Evolutionary conservation across 2,888 invertebrate species (phyloP), one percentile per base, ranked within the genome.

Genomic region (Parapristionchus giblindavisi): DNA sequence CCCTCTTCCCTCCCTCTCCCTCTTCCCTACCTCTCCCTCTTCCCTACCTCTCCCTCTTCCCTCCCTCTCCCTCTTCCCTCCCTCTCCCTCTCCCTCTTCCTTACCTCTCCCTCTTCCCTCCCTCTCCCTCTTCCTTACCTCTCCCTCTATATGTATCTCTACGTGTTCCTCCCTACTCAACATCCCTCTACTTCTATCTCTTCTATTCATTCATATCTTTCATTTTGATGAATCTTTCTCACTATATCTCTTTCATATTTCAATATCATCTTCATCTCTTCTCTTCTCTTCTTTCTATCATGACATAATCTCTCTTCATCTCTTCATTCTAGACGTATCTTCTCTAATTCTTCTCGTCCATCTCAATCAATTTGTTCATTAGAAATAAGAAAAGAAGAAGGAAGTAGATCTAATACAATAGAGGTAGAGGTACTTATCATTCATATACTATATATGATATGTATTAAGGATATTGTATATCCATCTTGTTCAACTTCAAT

Each of bases 1-100:
- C 43, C n/a, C 56, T 56, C n/a, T 56, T 56, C 56, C 6, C 6
- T 56, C 56, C 24, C n/a, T n/a, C 56, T 56, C 56, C 29, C n/a
- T n/a, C n/a, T n/a, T n/a, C n/a, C n/a, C n/a, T n/a, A n/a, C n/a
- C n/a, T n/a, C n/a, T n/a, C n/a, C n/a, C n/a, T n/a, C n/a, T n/a
- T n/a, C n/a, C n/a, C n/a, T n/a, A n/a, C n/a, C n/a, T n/a, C n/a
- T n/a, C n/a, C n/a, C n/a, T n/a, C n/a, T n/a, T n/a, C n/a, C n/a
- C n/a, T n/a, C n/a, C n/a, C n/a, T n/a, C 6, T 27, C 24, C 34
- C 61, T 54, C 54, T 1, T 56, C 6, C 29, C 24, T 6, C 6
- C 29, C 6, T n/a, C 56, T 56, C 11, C 6, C 11, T 24, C 56
- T 14, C 11, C 29, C 56, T 56, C 11, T 56, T 8, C 24, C n/a